A percentile compares a stretch with the other conserved stretches of the same genome.
These are phyloP conservation scores for Leucophenga maculata DNA, from an alignment of 2,888 invertebrate species.

Conservation along the genomic window DNA sequence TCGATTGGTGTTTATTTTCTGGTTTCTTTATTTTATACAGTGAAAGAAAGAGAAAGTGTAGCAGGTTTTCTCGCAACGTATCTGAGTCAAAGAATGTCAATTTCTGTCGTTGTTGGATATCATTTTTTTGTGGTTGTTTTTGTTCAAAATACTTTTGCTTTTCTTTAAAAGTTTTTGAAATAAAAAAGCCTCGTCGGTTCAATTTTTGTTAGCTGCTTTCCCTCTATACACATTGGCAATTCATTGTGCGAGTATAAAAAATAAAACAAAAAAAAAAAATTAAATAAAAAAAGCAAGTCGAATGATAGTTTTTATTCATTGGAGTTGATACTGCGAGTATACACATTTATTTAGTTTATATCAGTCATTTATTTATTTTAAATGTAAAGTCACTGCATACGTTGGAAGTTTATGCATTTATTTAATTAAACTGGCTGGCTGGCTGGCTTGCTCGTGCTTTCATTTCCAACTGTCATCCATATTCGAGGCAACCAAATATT, in stretches of 20 bases:
- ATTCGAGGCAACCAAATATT: too few relatives aligned
- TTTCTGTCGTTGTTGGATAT: constrained; percentile 53
- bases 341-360: neutral
- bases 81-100: constrained; percentile 65
- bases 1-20: neutral
- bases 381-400: constrained; percentile 37
- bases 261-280: too few relatives aligned
- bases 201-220: constrained; percentile 8
- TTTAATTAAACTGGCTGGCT: too few relatives aligned
- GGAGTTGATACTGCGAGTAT: too few relatives aligned
- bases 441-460: constrained; percentile 37
- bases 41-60: constrained; percentile 69
- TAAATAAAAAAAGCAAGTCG: too few relatives aligned
- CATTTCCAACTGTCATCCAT: too few relatives aligned
- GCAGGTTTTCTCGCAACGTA: constrained; percentile 54
- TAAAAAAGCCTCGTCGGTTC: constrained; percentile 52
- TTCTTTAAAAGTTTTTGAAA: constrained; percentile 59
- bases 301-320: constrained; percentile 20
- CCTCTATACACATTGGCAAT: constrained; percentile 3
- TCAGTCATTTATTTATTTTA: constrained; percentile 33
- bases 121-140: constrained; percentile 17
- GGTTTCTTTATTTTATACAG: constrained; percentile 25
- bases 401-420: too few relatives aligned
- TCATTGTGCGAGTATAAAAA: constrained; percentile 9
- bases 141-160: constrained; percentile 64